Conservation (phyloP, 2,888 invertebrate species). For the Limenitis camilla region DNA sequence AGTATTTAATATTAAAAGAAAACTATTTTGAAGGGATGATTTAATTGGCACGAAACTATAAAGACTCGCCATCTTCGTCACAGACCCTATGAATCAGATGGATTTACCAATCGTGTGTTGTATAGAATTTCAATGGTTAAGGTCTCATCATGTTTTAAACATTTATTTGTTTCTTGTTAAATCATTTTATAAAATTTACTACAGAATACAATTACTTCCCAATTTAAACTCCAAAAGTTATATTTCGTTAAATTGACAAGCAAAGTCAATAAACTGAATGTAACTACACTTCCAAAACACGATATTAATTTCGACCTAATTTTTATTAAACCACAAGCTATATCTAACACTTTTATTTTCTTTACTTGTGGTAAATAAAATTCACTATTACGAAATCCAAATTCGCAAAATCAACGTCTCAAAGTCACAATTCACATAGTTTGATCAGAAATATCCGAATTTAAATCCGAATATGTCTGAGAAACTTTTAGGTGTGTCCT, state of each 20-base stretch:
- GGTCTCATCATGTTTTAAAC: no score
- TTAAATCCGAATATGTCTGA: constrained; percentile 49
- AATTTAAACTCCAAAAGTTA: not conserved
- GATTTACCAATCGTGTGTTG: no score
- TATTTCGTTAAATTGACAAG: not conserved
- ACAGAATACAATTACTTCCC: not conserved
- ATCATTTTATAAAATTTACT: not conserved
- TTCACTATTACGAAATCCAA: not conserved
- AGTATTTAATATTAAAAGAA: no score
- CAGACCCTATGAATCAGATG: no score
- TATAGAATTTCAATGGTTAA: no score
- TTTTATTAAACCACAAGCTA: not conserved
- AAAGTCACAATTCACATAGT: constrained; percentile 7
- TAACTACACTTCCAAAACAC: not conserved
- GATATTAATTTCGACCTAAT: not conserved
- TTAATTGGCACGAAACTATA: no score
- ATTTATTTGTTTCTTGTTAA: not conserved
- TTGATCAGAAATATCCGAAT: constrained; percentile 52
- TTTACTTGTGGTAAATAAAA: not conserved
- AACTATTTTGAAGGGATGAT: no score
- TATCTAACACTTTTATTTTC: not conserved
- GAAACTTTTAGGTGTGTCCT: constrained; percentile 45
- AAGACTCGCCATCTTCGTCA: no score
- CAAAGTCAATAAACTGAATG: not conserved
- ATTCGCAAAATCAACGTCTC: not conserved